Percentiles rank a stretch among this genome's conserved stretches.
phyloP scores from a whole-genome alignment of 2,113 vertebrate species.

The Brevimyrus niger region DNA sequence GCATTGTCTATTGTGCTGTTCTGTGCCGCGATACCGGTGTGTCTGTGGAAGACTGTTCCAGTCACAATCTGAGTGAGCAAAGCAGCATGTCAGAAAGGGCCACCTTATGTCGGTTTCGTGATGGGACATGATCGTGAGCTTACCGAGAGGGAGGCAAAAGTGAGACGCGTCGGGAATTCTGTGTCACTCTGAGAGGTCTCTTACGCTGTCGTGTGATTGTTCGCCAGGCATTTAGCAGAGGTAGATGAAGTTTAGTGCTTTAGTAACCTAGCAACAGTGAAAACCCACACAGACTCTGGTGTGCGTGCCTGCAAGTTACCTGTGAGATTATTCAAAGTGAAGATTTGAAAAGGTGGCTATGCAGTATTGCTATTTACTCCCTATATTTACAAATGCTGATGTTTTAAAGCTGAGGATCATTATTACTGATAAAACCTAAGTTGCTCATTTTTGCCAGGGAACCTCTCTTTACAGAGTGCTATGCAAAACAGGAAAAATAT shows the following conservation, averaged over 20 bases:
- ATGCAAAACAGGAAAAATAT: background rate
- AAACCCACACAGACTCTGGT: background rate
- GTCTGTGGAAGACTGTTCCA: background rate
- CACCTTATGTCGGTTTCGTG: background rate
- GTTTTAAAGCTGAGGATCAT: background rate
- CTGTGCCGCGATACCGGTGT: background rate
- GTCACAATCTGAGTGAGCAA: background rate
- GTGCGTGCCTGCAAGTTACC: background rate
- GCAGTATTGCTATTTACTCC: background rate
- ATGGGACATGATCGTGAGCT: background rate
- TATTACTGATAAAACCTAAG: background rate
- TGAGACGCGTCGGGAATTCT: background rate
- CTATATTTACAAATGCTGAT: background rate
- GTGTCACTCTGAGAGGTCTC: background rate
- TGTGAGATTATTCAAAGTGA: background rate
- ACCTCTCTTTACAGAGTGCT: background rate
- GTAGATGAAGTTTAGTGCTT: background rate
- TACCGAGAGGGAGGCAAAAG: background rate
- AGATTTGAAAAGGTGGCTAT: background rate
- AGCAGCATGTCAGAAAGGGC: background rate
- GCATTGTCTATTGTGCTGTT: background rate
- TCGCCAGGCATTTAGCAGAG: background rate
- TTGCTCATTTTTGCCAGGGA: background rate
- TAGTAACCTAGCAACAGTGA: conserved; percentile 2
- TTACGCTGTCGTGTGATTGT: background rate